Evolutionary conservation across 2,797 vertebrate species (phyloP).

Genomic region (Apogon hyalosoma): DNA sequence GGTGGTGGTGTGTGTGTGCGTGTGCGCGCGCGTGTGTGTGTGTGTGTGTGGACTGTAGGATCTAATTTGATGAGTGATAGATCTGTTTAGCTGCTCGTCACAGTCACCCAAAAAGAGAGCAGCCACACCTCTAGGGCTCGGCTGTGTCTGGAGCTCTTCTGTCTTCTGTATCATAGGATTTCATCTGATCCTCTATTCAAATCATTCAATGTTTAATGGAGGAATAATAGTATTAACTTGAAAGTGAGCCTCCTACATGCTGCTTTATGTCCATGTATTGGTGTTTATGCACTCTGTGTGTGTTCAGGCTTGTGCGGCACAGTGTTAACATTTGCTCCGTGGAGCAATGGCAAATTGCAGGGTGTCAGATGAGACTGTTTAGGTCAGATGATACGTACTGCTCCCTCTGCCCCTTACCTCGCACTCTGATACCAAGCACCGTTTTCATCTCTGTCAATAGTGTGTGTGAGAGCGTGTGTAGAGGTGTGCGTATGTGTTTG

Average conservation of each 20-base stretch:
- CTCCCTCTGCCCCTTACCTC: conserved; percentile 69
- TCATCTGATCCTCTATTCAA: conserved; percentile 36
- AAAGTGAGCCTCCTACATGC: conserved; percentile 38
- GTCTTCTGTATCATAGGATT: conserved; percentile 9
- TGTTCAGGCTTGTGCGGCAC: conserved; percentile 28
- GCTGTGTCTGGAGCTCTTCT: conserved; percentile 43
- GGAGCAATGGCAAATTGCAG: conserved; percentile 73
- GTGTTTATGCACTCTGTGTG: conserved; percentile 6
- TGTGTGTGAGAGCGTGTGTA: conserved; percentile 41
- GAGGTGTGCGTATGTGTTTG: conserved; percentile 49
- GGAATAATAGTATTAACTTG: conserved; percentile 33
- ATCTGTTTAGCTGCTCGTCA: conserved; percentile 67
- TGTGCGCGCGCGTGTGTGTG: conserved; percentile 1
- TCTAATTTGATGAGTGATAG: conserved; percentile 74
- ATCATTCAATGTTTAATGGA: conserved; percentile 31
- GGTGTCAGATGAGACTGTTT: conserved; percentile 78
- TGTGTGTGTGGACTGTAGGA: conserved; percentile 27
- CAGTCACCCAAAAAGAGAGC: conserved; percentile 63
- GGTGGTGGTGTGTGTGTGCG: conserved; percentile 18
- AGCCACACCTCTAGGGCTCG: conserved; percentile 60
- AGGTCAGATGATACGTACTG: conserved; percentile 79
- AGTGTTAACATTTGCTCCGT: conserved; percentile 76
- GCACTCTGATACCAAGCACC: conserved; percentile 66
- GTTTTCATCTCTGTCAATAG: conserved; percentile 68
- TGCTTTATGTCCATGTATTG: conserved; percentile 27